phyloP scores from a whole-genome alignment of 2,888 invertebrate species.

The Choristoneura rosaceana region DNA sequence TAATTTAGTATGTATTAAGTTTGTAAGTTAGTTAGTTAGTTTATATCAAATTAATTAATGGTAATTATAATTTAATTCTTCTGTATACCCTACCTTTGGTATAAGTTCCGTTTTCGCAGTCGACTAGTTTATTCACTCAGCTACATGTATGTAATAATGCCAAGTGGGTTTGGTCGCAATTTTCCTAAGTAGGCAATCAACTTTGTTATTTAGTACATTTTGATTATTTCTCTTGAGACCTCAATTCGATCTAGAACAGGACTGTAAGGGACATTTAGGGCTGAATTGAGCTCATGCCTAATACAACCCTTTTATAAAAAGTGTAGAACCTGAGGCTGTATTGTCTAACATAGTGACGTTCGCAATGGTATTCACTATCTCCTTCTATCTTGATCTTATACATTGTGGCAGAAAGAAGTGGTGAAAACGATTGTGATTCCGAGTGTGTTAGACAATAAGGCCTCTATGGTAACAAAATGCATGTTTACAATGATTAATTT shows the following conservation, averaged over 20 bases:
- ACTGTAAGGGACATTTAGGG: conserved; percentile 11
- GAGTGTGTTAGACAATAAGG: too few species aligned
- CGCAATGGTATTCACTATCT: too few species aligned
- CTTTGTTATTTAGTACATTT: conserved; percentile 47
- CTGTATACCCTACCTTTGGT: conserved; percentile 52
- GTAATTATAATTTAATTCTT: conserved; percentile 27
- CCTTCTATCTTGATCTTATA: too few species aligned
- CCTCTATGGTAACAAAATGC: too few species aligned
- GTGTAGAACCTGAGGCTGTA: too few species aligned
- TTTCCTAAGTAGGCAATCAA: conserved; percentile 59
- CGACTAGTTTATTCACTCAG: conserved; percentile 55
- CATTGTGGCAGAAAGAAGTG: too few species aligned
- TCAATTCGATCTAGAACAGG: conserved; percentile 13
- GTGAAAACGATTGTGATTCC: too few species aligned
- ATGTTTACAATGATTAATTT: too few species aligned
- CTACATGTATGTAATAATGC: conserved; percentile 55
- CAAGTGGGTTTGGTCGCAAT: conserved; percentile 58
- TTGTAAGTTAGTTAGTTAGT: too few species aligned
- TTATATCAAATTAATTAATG: too few species aligned
- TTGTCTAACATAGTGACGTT: too few species aligned
- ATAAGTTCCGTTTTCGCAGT: conserved; percentile 65
- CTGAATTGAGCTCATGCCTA: conserved; percentile 7
- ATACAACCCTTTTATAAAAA: neutral
- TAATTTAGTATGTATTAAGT: too few species aligned
- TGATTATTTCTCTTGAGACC: conserved; percentile 38